Evolutionary conservation across 2,113 vertebrate species (phyloP).

Genomic region (Apistogramma diplotaenia): DNA sequence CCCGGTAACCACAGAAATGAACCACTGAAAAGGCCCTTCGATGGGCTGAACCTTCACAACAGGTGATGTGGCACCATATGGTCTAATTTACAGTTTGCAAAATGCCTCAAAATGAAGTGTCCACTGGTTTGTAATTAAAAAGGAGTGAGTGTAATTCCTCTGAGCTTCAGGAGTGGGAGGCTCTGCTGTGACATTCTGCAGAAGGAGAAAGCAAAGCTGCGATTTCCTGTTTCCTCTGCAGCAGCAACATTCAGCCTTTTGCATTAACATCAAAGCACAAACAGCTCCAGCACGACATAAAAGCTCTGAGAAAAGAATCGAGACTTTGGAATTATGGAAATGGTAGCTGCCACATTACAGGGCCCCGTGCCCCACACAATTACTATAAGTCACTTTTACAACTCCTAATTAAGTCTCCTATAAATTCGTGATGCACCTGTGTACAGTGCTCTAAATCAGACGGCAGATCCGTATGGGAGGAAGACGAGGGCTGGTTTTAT

Average conservation of each 20-base stretch:
- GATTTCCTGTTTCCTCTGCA: slow-evolving; percentile 1
- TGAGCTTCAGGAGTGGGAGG: background rate
- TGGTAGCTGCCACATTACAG: slow-evolving; percentile 55
- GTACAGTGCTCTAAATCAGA: slow-evolving; percentile 63
- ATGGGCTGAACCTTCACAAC: background rate
- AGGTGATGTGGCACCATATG: background rate
- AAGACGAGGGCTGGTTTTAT: slow-evolving; percentile 37
- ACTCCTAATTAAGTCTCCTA: slow-evolving; percentile 64
- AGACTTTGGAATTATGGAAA: slow-evolving; percentile 57
- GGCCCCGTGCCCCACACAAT: slow-evolving; percentile 45
- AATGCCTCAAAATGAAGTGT: background rate
- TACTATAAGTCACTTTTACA: slow-evolving; percentile 70
- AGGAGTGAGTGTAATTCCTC: background rate
- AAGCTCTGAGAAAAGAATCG: slow-evolving; percentile 43
- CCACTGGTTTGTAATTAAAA: background rate
- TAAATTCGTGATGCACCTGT: slow-evolving; percentile 65
- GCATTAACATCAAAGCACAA: slow-evolving; percentile 44
- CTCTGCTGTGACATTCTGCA: slow-evolving; percentile 1
- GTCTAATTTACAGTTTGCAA: background rate
- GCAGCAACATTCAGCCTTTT: slow-evolving; percentile 18
- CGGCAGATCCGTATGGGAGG: slow-evolving; percentile 1
- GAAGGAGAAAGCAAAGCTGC: background rate
- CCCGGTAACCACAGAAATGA: background rate
- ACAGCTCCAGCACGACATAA: slow-evolving; percentile 21
- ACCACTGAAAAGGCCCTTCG: background rate